Conservation (phyloP, 2,113 vertebrate genomes). For the Athene noctua region DNA sequence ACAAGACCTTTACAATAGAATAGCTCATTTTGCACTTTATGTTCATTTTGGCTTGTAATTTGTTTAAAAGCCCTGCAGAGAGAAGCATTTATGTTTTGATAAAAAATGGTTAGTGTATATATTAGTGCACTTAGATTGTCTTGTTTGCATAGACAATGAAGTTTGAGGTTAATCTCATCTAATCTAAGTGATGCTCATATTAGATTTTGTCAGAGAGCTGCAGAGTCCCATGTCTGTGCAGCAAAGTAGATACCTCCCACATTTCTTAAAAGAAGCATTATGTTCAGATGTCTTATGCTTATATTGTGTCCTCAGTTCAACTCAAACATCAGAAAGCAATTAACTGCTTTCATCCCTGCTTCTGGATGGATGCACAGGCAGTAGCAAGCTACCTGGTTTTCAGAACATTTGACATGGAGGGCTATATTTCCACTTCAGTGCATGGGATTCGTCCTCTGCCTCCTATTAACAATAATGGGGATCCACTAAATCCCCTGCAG, state of each 20-base stretch:
- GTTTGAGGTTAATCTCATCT: constrained; percentile 14
- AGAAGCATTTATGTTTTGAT: not conserved
- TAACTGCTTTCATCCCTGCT: not conserved
- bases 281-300: not conserved
- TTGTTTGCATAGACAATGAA: constrained; percentile 10
- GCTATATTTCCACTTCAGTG: not conserved
- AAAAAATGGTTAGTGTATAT: not conserved
- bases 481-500: constrained; percentile 31
- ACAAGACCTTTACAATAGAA: not conserved
- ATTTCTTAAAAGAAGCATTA: constrained; percentile 6
- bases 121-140: not conserved
- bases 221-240: not conserved
- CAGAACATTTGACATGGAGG: not conserved
- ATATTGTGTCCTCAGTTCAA: constrained; percentile 11
- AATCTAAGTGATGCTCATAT: not conserved
- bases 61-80: constrained; percentile 6
- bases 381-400: not conserved
- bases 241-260: not conserved
- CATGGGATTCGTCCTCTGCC: not conserved
- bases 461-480: not conserved
- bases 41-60: not conserved
- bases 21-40: not conserved
- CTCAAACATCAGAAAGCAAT: constrained; percentile 3
- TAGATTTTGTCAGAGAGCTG: not conserved
- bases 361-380: not conserved